phyloP scores from a whole-genome alignment of 2,797 vertebrate genomes.

The Myoxocephalus aenaeus region DNA sequence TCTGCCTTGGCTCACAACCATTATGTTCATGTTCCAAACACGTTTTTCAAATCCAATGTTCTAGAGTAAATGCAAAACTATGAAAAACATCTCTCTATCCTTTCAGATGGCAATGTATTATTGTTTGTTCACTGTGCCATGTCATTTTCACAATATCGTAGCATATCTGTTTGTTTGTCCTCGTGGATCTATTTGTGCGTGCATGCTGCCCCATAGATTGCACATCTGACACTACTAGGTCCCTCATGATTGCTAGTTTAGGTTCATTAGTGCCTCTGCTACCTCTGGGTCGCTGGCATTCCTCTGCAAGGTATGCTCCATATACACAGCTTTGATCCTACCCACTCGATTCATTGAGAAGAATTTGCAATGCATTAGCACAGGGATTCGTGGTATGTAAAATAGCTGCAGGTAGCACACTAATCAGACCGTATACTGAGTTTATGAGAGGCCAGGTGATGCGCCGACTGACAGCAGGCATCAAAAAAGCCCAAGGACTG shows the following conservation, averaged over 20 bases:
- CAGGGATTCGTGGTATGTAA: conserved; percentile 60
- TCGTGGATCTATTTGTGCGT: conserved; percentile 12
- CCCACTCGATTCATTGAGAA: conserved; percentile 73
- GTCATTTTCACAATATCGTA: neutral
- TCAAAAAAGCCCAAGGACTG: conserved; percentile 20
- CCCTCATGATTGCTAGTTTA: conserved; percentile 58
- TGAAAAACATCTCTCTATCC: neutral
- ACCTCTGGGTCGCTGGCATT: conserved; percentile 53
- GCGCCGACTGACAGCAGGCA: conserved; percentile 32
- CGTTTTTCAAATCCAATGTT: neutral
- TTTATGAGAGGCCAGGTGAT: conserved; percentile 27
- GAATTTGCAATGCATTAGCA: conserved; percentile 78
- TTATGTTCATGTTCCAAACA: neutral
- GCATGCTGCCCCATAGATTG: conserved; percentile 18
- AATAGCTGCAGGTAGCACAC: conserved; percentile 57
- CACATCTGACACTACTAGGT: conserved; percentile 45
- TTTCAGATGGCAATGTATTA: neutral
- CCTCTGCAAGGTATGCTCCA: conserved; percentile 67
- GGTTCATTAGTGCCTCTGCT: conserved; percentile 67
- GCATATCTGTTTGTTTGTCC: neutral
- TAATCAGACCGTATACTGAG: conserved; percentile 45
- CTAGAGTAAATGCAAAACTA: neutral
- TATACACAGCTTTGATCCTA: conserved; percentile 79
- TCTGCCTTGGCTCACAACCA: neutral
- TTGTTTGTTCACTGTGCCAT: neutral